A percentile compares a stretch with the other conserved stretches of the same genome.
Evolutionary conservation across 2,888 invertebrate species (phyloP).

Genomic region (Amphipoea lucens): DNA sequence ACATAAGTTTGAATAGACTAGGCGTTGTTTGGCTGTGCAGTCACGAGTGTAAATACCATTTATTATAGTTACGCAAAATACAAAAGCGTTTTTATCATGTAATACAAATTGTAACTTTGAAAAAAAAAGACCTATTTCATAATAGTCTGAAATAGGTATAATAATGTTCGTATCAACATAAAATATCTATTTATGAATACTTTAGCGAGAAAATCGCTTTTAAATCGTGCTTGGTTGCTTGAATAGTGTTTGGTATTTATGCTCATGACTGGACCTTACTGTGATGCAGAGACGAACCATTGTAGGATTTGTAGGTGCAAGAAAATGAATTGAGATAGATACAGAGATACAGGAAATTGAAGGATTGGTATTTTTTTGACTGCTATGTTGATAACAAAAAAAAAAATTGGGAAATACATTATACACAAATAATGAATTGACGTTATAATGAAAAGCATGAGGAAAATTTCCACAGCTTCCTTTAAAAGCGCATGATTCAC

Average conservation of each 20-base stretch:
- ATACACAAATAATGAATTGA: constrained; percentile 7
- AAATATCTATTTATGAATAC: too few relatives aligned
- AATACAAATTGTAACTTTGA: not conserved
- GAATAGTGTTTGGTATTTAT: too few relatives aligned
- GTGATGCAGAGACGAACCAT: not conserved
- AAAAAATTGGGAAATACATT: too few relatives aligned
- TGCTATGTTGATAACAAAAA: too few relatives aligned
- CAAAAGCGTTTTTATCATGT: not conserved
- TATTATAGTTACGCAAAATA: not conserved
- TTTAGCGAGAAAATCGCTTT: too few relatives aligned
- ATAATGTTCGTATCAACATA: too few relatives aligned
- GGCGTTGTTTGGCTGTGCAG: not conserved
- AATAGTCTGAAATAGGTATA: too few relatives aligned
- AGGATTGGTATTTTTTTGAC: constrained; percentile 2
- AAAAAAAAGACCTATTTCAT: not conserved
- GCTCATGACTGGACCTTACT: not conserved
- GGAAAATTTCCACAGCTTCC: constrained; percentile 8
- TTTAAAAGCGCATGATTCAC: constrained; percentile 3
- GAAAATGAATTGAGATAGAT: not conserved
- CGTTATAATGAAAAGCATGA: constrained; percentile 8
- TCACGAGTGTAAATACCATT: not conserved
- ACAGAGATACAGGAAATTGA: not conserved
- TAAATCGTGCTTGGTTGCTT: too few relatives aligned
- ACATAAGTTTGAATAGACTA: too few relatives aligned
- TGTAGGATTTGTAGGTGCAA: not conserved